Evolutionary conservation across 92 coral and sea anemone genomes (phyloP), one percentile per base, ranked within the genome.

Genomic region (Desmophyllum pertusum): DNA sequence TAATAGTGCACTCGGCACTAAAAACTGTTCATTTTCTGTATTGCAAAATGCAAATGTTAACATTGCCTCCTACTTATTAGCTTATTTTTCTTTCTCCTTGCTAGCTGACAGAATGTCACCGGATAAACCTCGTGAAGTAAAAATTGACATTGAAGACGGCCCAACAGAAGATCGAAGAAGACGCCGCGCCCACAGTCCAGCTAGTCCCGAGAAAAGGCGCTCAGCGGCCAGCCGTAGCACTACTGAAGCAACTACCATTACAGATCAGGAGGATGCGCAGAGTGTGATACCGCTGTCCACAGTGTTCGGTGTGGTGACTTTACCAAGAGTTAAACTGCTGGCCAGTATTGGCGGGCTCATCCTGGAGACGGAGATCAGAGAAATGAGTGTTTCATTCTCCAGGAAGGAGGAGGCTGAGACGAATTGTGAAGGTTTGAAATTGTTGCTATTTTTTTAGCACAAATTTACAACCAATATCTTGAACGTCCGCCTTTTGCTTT

Each of bases 261-360:
- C 85, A 3, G 93, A 89, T 8, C 93, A 90, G 41, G 91, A 79
- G 73, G 92, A 86, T 67, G 55, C 84, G 48, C 86, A 51, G 33
- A 83, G 75, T 36, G 91, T 83, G 21, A 81, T 89, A 27, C 98
- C 98, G 31, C 84, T 88, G 57, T 74, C 88, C 73, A 89, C 89
- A 38, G 79, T 97, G 61, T 87, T 91, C 51, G 98, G 98, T 38
- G 93, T 97, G 70, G 90, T 97, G 31, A 91, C 93, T 10, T 81
- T 97, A 57, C 97, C 94, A 0, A 81, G 92, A 70, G 89, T 91
- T 13, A 95, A 95, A 33, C 90, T 95, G 74, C 83, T 97, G 72
- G 97, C 99, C 70, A 91, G 92, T 50, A 90, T 97, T 62, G 99
- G 99, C 8, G 97, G 92, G 74, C 98, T 97, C 48, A 74, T 90